Evolutionary conservation across 53 echinoderm and acorn worm species (phyloP).

Genomic region (Paracentrotus lividus): DNA sequence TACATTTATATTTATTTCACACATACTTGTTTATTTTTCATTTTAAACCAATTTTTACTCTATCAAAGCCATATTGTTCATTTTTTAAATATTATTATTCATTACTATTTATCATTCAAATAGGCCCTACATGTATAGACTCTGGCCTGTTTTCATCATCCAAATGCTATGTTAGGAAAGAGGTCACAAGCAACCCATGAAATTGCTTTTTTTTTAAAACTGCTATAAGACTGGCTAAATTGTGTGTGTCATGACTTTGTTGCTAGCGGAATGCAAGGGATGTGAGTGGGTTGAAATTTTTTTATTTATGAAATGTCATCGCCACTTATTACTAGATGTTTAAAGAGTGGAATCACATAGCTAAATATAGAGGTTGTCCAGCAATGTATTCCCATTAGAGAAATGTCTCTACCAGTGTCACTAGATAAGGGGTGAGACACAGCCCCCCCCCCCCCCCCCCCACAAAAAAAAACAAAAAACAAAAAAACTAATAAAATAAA

Average conservation of each 20-base stretch:
- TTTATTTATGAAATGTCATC: conserved; percentile 52
- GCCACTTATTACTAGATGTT: not conserved
- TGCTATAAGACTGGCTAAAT: not conserved
- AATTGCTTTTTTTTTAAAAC: not conserved
- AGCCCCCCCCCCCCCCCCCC: too few relatives aligned
- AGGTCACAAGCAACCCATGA: not conserved
- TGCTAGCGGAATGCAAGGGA: not conserved
- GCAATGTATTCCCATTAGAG: not conserved
- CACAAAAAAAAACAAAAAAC: too few relatives aligned
- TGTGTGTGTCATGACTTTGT: not conserved
- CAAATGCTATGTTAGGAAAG: not conserved
- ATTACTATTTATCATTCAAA: not conserved
- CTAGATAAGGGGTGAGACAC: too few relatives aligned
- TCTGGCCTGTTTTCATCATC: not conserved
- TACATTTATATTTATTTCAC: too few relatives aligned
- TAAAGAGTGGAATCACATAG: not conserved
- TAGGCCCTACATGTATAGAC: not conserved
- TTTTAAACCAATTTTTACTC: too few relatives aligned
- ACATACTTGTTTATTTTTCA: too few relatives aligned
- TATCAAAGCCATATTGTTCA: too few relatives aligned
- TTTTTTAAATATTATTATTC: not conserved
- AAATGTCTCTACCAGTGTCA: too few relatives aligned
- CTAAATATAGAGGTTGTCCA: not conserved
- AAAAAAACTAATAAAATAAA: too few relatives aligned
- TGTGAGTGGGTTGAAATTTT: conserved; percentile 40